Evolutionary conservation across 2,797 vertebrate species (phyloP).

Genomic region (Chelon auratus): DNA sequence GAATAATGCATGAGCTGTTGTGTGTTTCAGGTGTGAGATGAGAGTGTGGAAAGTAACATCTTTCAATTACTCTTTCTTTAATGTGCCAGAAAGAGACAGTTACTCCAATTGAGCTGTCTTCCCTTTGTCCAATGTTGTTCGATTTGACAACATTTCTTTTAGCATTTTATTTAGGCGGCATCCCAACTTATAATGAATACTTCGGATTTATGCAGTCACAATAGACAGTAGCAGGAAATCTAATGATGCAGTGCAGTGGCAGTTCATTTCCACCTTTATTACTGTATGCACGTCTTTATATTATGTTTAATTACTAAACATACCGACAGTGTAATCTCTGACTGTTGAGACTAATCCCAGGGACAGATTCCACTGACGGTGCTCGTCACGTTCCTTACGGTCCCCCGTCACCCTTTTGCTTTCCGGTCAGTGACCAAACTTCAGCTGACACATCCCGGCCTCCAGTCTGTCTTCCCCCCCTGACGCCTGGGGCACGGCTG

Average conservation of each 20-base stretch:
- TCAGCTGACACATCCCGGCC: conserved; percentile 55
- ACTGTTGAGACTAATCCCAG: conserved; percentile 21
- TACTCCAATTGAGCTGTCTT: conserved; percentile 15
- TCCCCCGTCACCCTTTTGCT: conserved; percentile 45
- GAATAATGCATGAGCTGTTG: conserved; percentile 71
- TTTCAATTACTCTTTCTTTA: conserved; percentile 53
- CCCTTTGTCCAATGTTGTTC: conserved; percentile 13
- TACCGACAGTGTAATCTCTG: background rate
- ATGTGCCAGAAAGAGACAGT: conserved; percentile 31
- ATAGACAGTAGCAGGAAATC: background rate
- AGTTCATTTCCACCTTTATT: background rate
- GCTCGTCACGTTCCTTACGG: conserved; percentile 44
- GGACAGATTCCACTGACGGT: conserved; percentile 38
- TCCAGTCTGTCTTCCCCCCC: conserved; percentile 22
- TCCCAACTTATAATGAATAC: background rate
- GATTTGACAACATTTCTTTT: conserved; percentile 3
- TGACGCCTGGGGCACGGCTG: conserved; percentile 8
- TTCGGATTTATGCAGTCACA: conserved; percentile 12
- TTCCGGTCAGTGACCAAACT: conserved; percentile 48
- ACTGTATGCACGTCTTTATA: background rate
- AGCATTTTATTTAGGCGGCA: conserved; percentile 14
- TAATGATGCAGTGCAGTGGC: background rate
- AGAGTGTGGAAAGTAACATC: conserved; percentile 59
- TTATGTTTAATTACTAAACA: background rate
- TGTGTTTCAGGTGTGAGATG: conserved; percentile 72